Percentiles rank a stretch among this genome's conserved stretches.
These are phyloP conservation scores for Montipora efflorescens DNA, from an alignment of 64 coral and sea anemone species.

Conservation along the genomic window DNA sequence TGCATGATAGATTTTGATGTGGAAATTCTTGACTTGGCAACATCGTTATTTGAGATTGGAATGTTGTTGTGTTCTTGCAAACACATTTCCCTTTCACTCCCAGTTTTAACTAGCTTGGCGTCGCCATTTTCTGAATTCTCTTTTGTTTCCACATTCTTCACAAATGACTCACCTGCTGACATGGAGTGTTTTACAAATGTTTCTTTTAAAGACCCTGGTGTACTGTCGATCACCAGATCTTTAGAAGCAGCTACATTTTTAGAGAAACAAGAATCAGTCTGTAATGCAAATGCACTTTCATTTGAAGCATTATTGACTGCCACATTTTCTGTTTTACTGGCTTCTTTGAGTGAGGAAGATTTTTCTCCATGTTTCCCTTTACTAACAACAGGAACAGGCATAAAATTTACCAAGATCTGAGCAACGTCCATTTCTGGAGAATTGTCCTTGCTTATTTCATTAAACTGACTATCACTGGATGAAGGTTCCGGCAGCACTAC, in stretches of 20 bases:
- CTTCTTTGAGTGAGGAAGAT: not conserved
- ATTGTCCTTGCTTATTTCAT: not conserved
- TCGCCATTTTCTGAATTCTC: not conserved
- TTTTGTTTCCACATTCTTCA: not conserved
- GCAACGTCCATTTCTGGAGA: constrained; percentile 88
- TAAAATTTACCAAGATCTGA: constrained; percentile 82
- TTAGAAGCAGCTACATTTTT: not conserved
- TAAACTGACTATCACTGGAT: not conserved
- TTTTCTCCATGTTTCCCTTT: constrained; percentile 7
- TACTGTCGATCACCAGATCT: not conserved
- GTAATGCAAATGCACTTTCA: not conserved
- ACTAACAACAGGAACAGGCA: constrained; percentile 73
- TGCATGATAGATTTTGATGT: not conserved
- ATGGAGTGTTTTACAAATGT: not conserved
- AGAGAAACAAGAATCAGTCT: not conserved
- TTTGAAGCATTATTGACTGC: not conserved
- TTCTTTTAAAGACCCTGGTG: not conserved
- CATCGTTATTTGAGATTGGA: not conserved
- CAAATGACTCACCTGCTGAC: not conserved
- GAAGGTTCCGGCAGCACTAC: not conserved
- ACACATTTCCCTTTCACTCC: not conserved
- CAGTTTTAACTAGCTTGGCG: not conserved
- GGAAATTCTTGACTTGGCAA: not conserved
- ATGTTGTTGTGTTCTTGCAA: not conserved
- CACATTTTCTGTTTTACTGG: not conserved